phyloP scores from a whole-genome alignment of 2,797 vertebrate species.

The Acanthiza pusilla region DNA sequence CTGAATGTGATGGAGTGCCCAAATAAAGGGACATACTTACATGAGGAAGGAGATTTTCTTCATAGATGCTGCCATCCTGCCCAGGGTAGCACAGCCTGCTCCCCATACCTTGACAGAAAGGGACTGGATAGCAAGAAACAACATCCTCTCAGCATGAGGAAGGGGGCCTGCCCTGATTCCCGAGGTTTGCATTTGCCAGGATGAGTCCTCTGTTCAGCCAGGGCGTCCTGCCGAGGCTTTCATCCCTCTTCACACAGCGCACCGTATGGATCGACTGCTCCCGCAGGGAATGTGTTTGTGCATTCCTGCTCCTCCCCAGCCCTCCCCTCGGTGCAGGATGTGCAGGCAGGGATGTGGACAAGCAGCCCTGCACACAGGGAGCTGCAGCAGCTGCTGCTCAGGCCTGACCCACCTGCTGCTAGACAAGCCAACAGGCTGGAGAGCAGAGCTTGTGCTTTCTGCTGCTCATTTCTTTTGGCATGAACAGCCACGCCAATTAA shows the following conservation, averaged over 20 bases:
- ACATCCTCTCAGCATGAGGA: not conserved
- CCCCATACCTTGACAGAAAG: not conserved
- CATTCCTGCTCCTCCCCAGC: not conserved
- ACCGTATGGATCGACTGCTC: fast-evolving
- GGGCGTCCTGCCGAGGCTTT: not conserved
- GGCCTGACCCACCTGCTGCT: not conserved
- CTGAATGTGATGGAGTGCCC: not conserved
- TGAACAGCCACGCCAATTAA: not conserved
- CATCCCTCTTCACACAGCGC: not conserved
- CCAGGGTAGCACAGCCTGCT: not conserved
- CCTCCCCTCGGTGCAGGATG: not conserved
- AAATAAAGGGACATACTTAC: not conserved
- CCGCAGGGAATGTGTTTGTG: not conserved
- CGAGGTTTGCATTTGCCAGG: not conserved
- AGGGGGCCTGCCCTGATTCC: not conserved
- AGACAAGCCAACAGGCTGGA: not conserved
- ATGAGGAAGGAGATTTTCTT: not conserved
- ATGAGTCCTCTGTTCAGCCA: not conserved
- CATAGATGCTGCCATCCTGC: fast-evolving
- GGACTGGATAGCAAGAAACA: not conserved
- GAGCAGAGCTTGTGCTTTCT: not conserved
- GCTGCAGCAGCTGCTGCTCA: not conserved
- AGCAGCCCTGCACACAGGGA: not conserved
- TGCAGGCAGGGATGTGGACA: not conserved
- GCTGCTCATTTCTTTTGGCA: not conserved